Evolutionary conservation across 2,888 invertebrate species (phyloP).

Genomic region (Graphium colonna): DNA sequence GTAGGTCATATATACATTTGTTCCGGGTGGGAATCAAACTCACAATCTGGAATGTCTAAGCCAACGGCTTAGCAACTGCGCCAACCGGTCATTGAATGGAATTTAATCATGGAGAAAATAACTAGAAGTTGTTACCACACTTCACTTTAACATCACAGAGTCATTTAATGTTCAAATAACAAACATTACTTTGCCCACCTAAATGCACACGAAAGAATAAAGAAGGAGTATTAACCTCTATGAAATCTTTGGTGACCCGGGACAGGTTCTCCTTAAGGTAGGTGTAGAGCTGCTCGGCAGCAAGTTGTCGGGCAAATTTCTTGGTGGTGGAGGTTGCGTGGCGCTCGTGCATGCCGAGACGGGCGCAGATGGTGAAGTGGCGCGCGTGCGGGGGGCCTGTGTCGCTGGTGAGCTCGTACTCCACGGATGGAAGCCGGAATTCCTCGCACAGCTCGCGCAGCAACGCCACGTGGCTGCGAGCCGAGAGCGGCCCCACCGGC

Average conservation of each 20-base stretch:
- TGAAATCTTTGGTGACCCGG: constrained; percentile 53
- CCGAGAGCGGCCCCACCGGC: constrained; percentile 26
- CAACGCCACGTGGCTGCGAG: constrained; percentile 57
- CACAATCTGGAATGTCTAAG: too few species aligned
- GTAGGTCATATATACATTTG: too few species aligned
- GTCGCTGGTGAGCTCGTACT: constrained; percentile 79
- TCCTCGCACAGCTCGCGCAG: constrained; percentile 70
- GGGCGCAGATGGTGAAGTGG: constrained; percentile 80
- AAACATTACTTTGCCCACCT: not conserved
- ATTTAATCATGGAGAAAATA: too few species aligned
- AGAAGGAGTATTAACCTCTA: constrained; percentile 46
- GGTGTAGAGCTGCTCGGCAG: constrained; percentile 69
- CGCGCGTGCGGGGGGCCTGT: constrained; percentile 84
- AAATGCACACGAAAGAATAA: not conserved
- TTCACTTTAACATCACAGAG: not conserved
- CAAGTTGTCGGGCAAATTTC: constrained; percentile 82
- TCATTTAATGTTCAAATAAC: not conserved
- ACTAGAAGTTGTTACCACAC: not conserved
- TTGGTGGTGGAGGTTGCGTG: constrained; percentile 81
- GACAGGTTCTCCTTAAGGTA: constrained; percentile 59
- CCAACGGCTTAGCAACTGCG: too few species aligned
- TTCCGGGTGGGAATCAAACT: too few species aligned
- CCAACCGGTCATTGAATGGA: too few species aligned
- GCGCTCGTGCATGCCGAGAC: constrained; percentile 75
- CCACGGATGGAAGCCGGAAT: constrained; percentile 69